Evolutionary conservation across 2,888 invertebrate species (phyloP), one percentile per base, ranked within the genome.

Genomic region (Lutraria lutraria): DNA sequence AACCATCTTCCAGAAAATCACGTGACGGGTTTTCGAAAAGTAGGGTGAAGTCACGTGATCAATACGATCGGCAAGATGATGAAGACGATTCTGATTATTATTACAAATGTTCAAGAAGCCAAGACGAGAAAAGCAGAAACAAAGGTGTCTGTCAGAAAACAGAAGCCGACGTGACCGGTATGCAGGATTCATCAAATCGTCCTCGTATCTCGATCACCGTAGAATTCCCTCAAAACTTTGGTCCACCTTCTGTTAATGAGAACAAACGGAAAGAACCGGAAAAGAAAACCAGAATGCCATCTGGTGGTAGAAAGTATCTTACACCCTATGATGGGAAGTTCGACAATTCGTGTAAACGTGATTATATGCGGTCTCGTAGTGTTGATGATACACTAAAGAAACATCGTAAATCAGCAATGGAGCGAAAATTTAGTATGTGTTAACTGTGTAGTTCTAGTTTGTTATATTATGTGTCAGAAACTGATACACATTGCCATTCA

Each of bases 201-300:
- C 60, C 82, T 34, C 60, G 34, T 34, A 83, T 83, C 63, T 83
- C 83, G 25, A 83, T 83, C n/a, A 83, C 83, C 19, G 68, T 83
- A n/a, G 83, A 83, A 52, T 53, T 83, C n/a, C 83, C 83, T 52
- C 52, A 83, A 19, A 83, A 68, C 29, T 72, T 72, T 52, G 83
- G 72, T 68, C 21, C n/a, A 68, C 63, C 63, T 0, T 68, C 63
- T 68, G 21, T 79, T 79, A 19, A 19, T 16, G 21, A 29, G 2
- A 19, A 79, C 21, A 79, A 43, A 68, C 63, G 25, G n/a, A 3
- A 25, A 68, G 63, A 68, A 10, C 12, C 25, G 13, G 63, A 25
- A 21, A 0, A 68, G 8, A 25, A 12, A 8, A 25, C 25, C n/a
- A 68, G 25, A 4, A 25, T 2, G 25, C n/a, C 25, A 25, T 68